Percentiles rank a stretch among this genome's conserved stretches.
These are phyloP conservation scores for Merluccius polli DNA, from an alignment of 2,797 vertebrate species.

Conservation along the genomic window DNA sequence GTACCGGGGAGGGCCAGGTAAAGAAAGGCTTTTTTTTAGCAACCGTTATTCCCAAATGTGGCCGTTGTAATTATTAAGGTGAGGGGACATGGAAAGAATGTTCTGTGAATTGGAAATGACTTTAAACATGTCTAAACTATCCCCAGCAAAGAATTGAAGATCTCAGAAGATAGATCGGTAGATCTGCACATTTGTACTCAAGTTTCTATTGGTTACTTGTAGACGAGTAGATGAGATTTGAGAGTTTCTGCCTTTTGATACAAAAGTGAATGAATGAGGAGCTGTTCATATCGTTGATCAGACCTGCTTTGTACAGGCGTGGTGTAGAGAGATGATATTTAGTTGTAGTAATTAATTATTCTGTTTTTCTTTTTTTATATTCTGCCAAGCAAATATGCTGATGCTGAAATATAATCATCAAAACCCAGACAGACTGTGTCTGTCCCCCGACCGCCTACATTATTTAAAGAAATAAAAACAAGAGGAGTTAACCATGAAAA, in stretches of 20 bases:
- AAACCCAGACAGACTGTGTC: too few relatives aligned
- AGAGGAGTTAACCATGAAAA: too few relatives aligned
- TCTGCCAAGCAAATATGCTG: slow-evolving; percentile 76
- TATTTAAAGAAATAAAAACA: too few relatives aligned
- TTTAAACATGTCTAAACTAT: slow-evolving; percentile 27
- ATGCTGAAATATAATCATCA: slow-evolving; percentile 80
- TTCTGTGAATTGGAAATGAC: slow-evolving; percentile 31
- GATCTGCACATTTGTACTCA: slow-evolving; percentile 52
- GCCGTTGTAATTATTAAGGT: slow-evolving; percentile 41
- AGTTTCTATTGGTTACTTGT: slow-evolving; percentile 47
- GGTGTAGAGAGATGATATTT: slow-evolving; percentile 69
- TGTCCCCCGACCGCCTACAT: too few relatives aligned
- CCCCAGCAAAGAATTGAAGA: slow-evolving; percentile 25
- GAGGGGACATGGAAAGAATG: slow-evolving; percentile 14
- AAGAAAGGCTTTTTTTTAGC: slow-evolving; percentile 32
- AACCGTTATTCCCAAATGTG: slow-evolving; percentile 34
- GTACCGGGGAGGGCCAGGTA: slow-evolving; percentile 42
- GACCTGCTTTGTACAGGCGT: slow-evolving; percentile 69
- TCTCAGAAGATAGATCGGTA: slow-evolving; percentile 30
- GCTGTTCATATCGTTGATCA: slow-evolving; percentile 58
- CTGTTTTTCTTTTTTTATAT: slow-evolving; percentile 64
- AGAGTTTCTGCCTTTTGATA: slow-evolving; percentile 57
- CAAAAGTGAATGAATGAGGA: slow-evolving; percentile 53
- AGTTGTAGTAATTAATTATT: slow-evolving; percentile 68
- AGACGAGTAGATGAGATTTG: slow-evolving; percentile 43